phyloP scores from a whole-genome alignment of 1,140 invertebrate genomes.

The Trichogramma pretiosum region DNA sequence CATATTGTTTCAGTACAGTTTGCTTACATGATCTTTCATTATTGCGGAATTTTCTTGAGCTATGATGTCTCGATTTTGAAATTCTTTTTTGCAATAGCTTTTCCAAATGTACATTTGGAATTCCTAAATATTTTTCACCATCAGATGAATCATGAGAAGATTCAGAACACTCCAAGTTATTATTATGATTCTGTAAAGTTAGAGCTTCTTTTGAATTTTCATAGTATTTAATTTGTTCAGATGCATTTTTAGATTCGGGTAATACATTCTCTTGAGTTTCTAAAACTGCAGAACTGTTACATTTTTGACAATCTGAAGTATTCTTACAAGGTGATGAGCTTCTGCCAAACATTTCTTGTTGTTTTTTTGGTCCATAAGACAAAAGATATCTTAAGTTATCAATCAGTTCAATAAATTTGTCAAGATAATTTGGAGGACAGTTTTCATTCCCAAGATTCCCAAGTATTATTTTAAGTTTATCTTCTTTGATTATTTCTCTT shows the following conservation, averaged over 20 bases:
- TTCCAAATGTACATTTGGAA: conserved; percentile 20
- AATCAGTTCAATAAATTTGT: conserved; percentile 27
- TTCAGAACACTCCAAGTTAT: background rate
- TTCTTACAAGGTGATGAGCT: background rate
- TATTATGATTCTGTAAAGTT: background rate
- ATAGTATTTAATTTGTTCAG: background rate
- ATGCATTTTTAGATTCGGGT: no score
- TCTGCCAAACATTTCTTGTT: background rate
- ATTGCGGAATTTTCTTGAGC: conserved; percentile 3
- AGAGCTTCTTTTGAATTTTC: background rate
- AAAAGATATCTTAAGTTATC: conserved; percentile 26
- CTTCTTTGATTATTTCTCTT: conserved; percentile 22
- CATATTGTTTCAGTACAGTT: background rate
- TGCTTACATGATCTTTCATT: background rate
- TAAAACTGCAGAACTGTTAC: conserved; percentile 3
- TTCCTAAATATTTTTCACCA: conserved; percentile 22
- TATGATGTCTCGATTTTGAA: background rate
- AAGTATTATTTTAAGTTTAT: conserved; percentile 27
- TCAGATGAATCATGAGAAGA: conserved; percentile 15
- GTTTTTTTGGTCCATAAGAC: conserved; percentile 12
- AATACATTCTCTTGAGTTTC: conserved; percentile 15
- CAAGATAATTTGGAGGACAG: conserved; percentile 25
- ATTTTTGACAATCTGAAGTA: conserved; percentile 6
- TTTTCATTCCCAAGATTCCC: conserved; percentile 27
- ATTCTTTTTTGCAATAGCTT: conserved; percentile 12